These are phyloP conservation scores for Heliconius hewitsoni DNA, from an alignment of 1,140 invertebrate species.

Conservation along the genomic window DNA sequence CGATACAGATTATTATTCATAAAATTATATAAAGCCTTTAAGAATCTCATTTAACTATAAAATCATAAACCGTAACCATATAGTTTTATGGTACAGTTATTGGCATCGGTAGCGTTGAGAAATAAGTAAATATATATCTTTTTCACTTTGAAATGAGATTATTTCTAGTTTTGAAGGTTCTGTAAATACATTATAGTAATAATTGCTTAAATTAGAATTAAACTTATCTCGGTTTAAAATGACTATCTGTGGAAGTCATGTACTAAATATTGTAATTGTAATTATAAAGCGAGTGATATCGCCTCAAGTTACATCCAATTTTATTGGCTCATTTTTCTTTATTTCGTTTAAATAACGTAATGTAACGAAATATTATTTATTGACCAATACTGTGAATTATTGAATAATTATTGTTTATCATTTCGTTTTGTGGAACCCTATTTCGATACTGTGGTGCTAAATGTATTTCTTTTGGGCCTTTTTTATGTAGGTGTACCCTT, in stretches of 20 bases:
- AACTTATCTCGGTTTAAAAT: slow-evolving; percentile 47
- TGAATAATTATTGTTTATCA: slow-evolving; percentile 51
- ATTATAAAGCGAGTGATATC: neutral
- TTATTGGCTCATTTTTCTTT: slow-evolving; percentile 36
- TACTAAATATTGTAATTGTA: neutral
- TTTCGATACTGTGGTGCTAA: slow-evolving; percentile 48
- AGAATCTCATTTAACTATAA: slow-evolving; percentile 58
- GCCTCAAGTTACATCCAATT: neutral
- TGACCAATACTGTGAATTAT: slow-evolving; percentile 45
- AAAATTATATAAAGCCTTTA: slow-evolving; percentile 43
- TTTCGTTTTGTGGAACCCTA: slow-evolving; percentile 54
- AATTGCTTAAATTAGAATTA: slow-evolving; percentile 34
- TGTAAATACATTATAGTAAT: slow-evolving; percentile 34
- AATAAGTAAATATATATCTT: slow-evolving; percentile 49
- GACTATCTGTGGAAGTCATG: slow-evolving; percentile 1
- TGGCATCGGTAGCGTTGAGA: slow-evolving; percentile 65
- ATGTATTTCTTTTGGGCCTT: slow-evolving; percentile 5
- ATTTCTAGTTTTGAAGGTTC: slow-evolving; percentile 62
- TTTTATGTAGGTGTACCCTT: slow-evolving; percentile 9
- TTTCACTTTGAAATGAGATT: slow-evolving; percentile 74
- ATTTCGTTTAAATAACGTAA: slow-evolving; percentile 50
- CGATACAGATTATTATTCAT: slow-evolving; percentile 29
- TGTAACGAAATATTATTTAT: slow-evolving; percentile 58
- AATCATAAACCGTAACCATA: slow-evolving; percentile 38
- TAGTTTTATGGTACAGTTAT: slow-evolving; percentile 43